These are phyloP conservation scores for Caenorhabditis uteleia DNA, from an alignment of 2,888 invertebrate species.

Conservation along the genomic window DNA sequence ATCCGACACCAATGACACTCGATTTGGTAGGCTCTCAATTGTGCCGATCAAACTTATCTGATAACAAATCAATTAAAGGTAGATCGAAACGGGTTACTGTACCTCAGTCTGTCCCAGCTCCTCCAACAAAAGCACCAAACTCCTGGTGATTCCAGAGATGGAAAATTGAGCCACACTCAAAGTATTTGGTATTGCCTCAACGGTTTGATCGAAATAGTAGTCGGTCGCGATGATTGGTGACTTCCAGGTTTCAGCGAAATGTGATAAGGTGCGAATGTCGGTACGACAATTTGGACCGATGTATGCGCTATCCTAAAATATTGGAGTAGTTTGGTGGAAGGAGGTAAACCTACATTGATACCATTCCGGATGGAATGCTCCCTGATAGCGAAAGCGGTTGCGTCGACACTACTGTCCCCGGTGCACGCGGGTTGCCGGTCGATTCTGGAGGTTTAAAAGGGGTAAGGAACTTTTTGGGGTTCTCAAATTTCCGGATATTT, in stretches of 20 bases:
- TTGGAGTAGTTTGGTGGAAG: neutral
- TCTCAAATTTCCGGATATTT: no score
- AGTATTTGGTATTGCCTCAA: constrained; percentile 12
- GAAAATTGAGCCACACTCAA: constrained; percentile 26
- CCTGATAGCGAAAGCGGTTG: no score
- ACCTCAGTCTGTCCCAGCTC: constrained; percentile 17
- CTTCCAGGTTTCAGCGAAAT: constrained; percentile 28
- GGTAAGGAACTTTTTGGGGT: no score
- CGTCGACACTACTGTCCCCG: no score
- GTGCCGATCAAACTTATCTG: constrained; percentile 26
- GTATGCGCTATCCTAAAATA: constrained; percentile 10
- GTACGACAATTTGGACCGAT: constrained; percentile 28
- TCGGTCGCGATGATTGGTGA: constrained; percentile 15
- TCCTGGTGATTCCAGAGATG: constrained; percentile 16
- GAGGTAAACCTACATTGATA: no score
- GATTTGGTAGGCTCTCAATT: constrained; percentile 10
- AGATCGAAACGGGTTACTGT: no score
- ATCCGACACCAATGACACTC: constrained; percentile 13
- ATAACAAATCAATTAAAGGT: no score
- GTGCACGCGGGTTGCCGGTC: no score
- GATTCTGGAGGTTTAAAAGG: no score
- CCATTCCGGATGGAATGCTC: no score
- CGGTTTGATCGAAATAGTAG: constrained; percentile 3
- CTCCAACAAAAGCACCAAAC: constrained; percentile 12
- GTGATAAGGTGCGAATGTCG: constrained; percentile 23